Evolutionary conservation across 2,888 invertebrate genomes (phyloP).

Genomic region (Cyclophora punctaria): DNA sequence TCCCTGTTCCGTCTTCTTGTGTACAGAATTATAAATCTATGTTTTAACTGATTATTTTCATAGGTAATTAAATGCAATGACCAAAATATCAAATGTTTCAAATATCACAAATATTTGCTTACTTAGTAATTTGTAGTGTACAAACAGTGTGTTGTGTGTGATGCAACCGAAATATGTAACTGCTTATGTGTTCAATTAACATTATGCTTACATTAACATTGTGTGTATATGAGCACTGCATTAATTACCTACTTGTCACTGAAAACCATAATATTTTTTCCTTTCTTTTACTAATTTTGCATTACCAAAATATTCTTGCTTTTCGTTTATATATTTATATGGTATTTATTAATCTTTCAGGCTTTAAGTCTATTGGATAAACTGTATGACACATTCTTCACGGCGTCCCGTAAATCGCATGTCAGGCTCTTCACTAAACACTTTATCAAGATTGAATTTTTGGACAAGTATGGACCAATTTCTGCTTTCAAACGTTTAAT

Average conservation of each 20-base stretch:
- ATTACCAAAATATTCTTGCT: conserved; percentile 19
- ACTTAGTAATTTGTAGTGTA: no score
- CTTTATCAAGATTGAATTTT: conserved; percentile 83
- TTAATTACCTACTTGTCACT: no score
- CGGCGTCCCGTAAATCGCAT: conserved; percentile 71
- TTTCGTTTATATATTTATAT: conserved; percentile 58
- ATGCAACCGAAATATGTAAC: background rate
- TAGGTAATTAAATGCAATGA: no score
- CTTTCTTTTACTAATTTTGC: conserved; percentile 16
- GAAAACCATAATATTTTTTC: conserved; percentile 12
- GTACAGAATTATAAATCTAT: no score
- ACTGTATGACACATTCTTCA: conserved; percentile 75
- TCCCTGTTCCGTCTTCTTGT: no score
- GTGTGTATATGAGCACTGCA: background rate
- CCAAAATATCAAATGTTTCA: no score
- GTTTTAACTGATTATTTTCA: no score
- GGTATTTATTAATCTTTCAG: conserved; percentile 71
- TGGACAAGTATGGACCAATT: conserved; percentile 73
- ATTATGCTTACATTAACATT: background rate
- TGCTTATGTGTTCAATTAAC: background rate
- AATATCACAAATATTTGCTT: no score
- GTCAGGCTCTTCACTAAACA: conserved; percentile 78
- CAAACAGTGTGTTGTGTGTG: background rate
- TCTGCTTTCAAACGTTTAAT: conserved; percentile 8
- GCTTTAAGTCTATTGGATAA: conserved; percentile 80